phyloP scores from a whole-genome alignment of 2,888 invertebrate genomes.

The Pseudococcus viburni region DNA sequence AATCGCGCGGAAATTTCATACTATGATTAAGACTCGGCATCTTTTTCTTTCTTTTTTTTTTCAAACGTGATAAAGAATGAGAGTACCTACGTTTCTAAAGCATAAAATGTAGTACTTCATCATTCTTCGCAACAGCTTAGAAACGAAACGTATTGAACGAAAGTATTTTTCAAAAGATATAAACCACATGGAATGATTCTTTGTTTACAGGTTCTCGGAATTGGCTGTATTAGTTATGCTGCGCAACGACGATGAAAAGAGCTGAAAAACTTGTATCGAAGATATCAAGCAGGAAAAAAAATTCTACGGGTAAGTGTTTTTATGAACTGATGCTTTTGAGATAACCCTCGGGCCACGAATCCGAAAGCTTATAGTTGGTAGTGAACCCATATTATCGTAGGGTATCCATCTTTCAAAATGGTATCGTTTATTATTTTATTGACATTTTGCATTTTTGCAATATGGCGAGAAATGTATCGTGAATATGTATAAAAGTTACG shows the following conservation, averaged over 20 bases:
- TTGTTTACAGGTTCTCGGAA: slow-evolving; percentile 41
- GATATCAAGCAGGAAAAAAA: neutral
- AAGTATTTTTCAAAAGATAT: slow-evolving; percentile 37
- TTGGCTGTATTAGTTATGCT: slow-evolving; percentile 20
- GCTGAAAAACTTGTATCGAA: neutral
- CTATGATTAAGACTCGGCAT: slow-evolving; percentile 24
- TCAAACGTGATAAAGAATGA: slow-evolving; percentile 4
- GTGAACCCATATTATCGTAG: neutral
- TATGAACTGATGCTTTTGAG: slow-evolving; percentile 4
- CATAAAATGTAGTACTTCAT: slow-evolving; percentile 45
- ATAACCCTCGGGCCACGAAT: slow-evolving; percentile 21
- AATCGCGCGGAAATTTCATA: slow-evolving; percentile 37
- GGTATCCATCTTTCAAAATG: slow-evolving; percentile 1
- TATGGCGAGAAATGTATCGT: neutral
- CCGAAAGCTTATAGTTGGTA: neutral
- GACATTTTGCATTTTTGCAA: slow-evolving; percentile 35
- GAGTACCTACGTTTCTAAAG: neutral
- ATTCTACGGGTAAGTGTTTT: neutral
- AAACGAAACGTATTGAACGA: slow-evolving; percentile 1
- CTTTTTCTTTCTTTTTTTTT: slow-evolving; percentile 9
- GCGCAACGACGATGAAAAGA: slow-evolving; percentile 14
- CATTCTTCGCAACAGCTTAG: slow-evolving; percentile 40
- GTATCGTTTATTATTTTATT: slow-evolving; percentile 29
- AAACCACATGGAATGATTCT: slow-evolving; percentile 13
- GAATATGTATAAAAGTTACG: neutral